Conservation (phyloP, 1,140 invertebrate species). For the Zeugodacus cucurbitae region DNA sequence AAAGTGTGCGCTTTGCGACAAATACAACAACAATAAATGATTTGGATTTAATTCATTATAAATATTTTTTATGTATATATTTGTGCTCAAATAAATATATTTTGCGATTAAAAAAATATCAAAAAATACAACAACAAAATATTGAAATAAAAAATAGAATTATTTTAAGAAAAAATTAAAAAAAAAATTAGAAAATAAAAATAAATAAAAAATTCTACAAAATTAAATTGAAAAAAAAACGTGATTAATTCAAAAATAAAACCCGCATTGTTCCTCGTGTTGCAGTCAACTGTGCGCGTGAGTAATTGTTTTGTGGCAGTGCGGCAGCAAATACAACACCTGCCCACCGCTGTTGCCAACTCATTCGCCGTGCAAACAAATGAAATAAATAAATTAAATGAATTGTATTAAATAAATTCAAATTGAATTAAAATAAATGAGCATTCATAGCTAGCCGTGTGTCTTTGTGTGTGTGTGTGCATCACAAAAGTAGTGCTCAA, state of each 20-base stretch:
- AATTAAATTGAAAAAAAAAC: background rate
- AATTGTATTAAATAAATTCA: background rate
- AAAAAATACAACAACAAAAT: background rate
- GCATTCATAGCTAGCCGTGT: background rate
- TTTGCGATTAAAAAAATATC: background rate
- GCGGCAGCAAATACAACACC: background rate
- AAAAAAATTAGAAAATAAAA: background rate
- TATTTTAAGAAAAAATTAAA: background rate
- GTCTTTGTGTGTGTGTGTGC: background rate
- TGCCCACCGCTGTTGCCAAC: background rate
- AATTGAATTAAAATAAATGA: constrained; percentile 6
- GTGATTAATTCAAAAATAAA: constrained; percentile 7
- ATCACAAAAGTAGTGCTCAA: background rate
- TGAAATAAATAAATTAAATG: background rate
- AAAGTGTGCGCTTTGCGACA: background rate
- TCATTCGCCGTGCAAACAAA: background rate
- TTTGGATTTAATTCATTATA: background rate
- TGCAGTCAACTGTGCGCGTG: background rate
- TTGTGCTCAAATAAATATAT: background rate
- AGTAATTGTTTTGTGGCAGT: background rate
- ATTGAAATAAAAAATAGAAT: background rate
- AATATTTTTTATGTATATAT: background rate
- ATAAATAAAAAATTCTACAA: background rate
- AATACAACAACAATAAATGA: background rate
- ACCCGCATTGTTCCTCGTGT: background rate